A percentile compares a stretch with the other conserved stretches of the same genome.
These are phyloP conservation scores for Euplagia quadripunctaria DNA, from an alignment of 2,888 invertebrate species.

Conservation along the genomic window DNA sequence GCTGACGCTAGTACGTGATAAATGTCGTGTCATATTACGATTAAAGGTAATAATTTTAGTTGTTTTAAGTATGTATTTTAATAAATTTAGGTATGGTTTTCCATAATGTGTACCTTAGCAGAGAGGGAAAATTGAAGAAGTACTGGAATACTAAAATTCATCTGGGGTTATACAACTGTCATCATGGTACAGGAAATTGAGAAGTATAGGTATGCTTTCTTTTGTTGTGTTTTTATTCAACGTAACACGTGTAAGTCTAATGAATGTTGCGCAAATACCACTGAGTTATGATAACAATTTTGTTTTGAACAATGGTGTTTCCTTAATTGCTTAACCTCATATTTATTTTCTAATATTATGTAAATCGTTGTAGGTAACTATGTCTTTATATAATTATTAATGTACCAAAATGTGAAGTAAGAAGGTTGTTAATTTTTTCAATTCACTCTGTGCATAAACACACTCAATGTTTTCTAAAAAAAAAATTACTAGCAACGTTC, in stretches of 20 bases:
- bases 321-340: slow-evolving; percentile 50
- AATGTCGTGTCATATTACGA: background rate
- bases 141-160: background rate
- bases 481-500: too few relatives aligned
- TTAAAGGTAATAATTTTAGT: background rate
- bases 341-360: slow-evolving; percentile 44
- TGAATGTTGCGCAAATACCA: slow-evolving; percentile 55
- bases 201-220: slow-evolving; percentile 23
- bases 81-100: too few relatives aligned
- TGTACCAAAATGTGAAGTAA: background rate
- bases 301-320: slow-evolving; percentile 65
- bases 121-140: background rate
- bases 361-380: slow-evolving; percentile 34
- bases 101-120: background rate
- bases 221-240: slow-evolving; percentile 50
- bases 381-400: background rate
- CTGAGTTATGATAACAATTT: slow-evolving; percentile 61
- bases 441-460: too few relatives aligned
- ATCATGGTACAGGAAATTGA: background rate
- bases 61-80: too few relatives aligned
- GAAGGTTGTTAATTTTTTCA: background rate
- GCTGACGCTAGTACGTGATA: background rate
- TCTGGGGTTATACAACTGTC: background rate
- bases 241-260: slow-evolving; percentile 58
- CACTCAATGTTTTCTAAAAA: too few relatives aligned